Evolutionary conservation across 92 coral and sea anemone genomes (phyloP), one percentile per base, ranked within the genome.

Genomic region (Nematostella vectensis): DNA sequence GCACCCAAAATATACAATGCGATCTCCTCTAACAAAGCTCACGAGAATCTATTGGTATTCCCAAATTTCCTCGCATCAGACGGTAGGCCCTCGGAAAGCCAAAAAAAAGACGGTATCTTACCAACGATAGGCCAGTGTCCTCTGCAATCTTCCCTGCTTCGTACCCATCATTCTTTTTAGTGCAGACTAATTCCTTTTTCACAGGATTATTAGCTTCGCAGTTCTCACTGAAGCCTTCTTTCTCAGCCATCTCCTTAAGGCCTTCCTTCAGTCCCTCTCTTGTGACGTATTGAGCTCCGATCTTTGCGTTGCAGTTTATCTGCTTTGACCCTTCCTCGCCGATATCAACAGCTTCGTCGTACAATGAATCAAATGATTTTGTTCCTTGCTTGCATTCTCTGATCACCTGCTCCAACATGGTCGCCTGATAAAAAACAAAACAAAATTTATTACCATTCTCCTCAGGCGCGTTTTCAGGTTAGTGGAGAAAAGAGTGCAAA

Each of bases 251-350:
- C 6, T 50, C 28, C 25, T 19, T 2, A 26, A 26, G n/a, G 23
- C 26, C 62, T 30, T 2, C 33, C 27, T 2, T 1, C 11, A 56
- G 4, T n/a, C 23, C 48, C 24, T n/a, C 48, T 36, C 38, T 56
- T 28, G 31, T 33, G 26, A 56, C 19, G 27, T 56, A 56, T 39
- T n/a, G n/a, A n/a, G n/a, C n/a, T n/a, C n/a, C n/a, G n/a, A n/a
- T n/a, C n/a, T n/a, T n/a, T n/a, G n/a, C n/a, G n/a, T n/a, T n/a
- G n/a, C n/a, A n/a, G n/a, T n/a, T n/a, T n/a, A n/a, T n/a, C n/a
- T n/a, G n/a, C n/a, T n/a, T n/a, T n/a, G n/a, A n/a, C n/a, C n/a
- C 55, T 12, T 28, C 10, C 18, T 56, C 62, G 33, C 31, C 31
- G 11, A 56, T 25, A 0, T 1, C 62, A 11, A 6, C 21, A 27